Conservation (phyloP, 2,888 invertebrate genomes). For the Drosophila koepferae region DNA sequence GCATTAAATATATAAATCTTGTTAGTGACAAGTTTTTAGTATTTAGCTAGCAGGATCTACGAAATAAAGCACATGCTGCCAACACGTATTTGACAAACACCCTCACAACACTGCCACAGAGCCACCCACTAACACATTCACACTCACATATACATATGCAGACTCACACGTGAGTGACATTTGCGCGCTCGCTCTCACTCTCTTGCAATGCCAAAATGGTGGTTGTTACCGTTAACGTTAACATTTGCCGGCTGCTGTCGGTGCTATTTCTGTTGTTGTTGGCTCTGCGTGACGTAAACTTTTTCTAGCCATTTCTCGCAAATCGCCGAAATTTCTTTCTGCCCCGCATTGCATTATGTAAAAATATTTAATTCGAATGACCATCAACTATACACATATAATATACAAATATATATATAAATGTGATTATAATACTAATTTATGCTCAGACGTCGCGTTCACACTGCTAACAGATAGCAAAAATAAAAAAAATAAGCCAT, state of each 20-base stretch:
- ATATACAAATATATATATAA: constrained; percentile 4
- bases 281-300: constrained; percentile 53
- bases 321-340: constrained; percentile 5
- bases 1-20: constrained; percentile 29
- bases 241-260: constrained; percentile 64
- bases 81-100: constrained; percentile 39
- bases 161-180: constrained; percentile 41
- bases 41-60: constrained; percentile 26
- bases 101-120: constrained; percentile 39
- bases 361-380: constrained; percentile 39
- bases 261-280: constrained; percentile 18
- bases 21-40: constrained; percentile 28
- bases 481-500: constrained; percentile 18
- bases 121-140: constrained; percentile 16
- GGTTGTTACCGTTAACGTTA: constrained; percentile 72
- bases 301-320: constrained; percentile 35
- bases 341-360: constrained; percentile 42
- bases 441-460: constrained; percentile 46
- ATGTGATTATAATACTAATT: constrained; percentile 46
- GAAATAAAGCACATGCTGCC: constrained; percentile 29
- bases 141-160: neutral
- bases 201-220: constrained; percentile 49
- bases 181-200: constrained; percentile 29
- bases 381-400: constrained; percentile 26
- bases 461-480: constrained; percentile 37